Evolutionary conservation across 2,113 vertebrate genomes (phyloP).

Genomic region (Silurus asotus): DNA sequence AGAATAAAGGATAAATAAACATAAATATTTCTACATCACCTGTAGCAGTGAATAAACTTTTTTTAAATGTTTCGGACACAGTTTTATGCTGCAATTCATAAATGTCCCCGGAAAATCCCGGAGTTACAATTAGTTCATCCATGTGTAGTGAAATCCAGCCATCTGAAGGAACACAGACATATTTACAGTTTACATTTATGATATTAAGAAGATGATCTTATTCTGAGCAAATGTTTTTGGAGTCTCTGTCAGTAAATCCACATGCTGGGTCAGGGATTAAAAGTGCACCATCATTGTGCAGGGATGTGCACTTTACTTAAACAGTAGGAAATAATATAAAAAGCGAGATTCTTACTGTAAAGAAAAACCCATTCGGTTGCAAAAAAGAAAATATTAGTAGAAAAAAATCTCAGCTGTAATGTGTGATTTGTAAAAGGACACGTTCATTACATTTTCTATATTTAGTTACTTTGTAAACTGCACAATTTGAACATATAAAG

Average conservation of each 20-base stretch:
- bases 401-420: background rate
- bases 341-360: background rate
- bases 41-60: background rate
- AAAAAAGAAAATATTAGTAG: too few relatives aligned
- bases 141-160: constrained; percentile 56
- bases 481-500: background rate
- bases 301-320: background rate
- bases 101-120: constrained; percentile 47
- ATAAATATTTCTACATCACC: constrained; percentile 22
- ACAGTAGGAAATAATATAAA: background rate
- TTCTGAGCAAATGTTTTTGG: background rate
- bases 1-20: background rate
- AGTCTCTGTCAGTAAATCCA: background rate
- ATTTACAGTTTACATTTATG: background rate
- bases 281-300: background rate
- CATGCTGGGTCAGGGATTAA: background rate
- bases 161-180: constrained; percentile 31
- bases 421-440: background rate
- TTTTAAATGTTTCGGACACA: constrained; percentile 44
- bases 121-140: constrained; percentile 52
- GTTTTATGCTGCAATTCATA: constrained; percentile 47
- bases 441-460: background rate
- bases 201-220: background rate
- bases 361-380: background rate
- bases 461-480: background rate